Evolutionary conservation across 2,888 invertebrate genomes (phyloP).

Genomic region (Cryptus armator): DNA sequence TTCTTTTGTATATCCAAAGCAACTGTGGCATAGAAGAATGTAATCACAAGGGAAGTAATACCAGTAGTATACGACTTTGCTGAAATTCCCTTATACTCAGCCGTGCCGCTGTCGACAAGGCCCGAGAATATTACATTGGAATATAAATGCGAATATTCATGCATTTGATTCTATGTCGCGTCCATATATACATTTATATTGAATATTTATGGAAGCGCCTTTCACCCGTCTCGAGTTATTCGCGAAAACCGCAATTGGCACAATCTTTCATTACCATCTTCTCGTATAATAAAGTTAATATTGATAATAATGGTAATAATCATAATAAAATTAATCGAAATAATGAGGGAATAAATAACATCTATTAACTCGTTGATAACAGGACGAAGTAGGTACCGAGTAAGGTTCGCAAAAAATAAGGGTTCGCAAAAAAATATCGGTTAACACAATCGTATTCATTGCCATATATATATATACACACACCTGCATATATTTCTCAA

Average conservation of each 20-base stretch:
- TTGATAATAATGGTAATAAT: not conserved
- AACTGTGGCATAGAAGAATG: not conserved
- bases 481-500: slow-evolving; percentile 41
- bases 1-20: slow-evolving; percentile 32
- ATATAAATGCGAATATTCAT: slow-evolving; percentile 73
- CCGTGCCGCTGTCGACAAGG: slow-evolving; percentile 21
- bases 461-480: not conserved
- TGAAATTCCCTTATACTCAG: slow-evolving; percentile 42
- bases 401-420: too few species aligned
- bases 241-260: slow-evolving; percentile 32
- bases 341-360: not conserved
- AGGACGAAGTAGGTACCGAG: not conserved
- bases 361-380: slow-evolving; percentile 4
- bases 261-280: slow-evolving; percentile 4
- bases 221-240: slow-evolving; percentile 40
- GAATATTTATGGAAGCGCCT: slow-evolving; percentile 59
- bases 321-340: slow-evolving; percentile 6
- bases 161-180: slow-evolving; percentile 47
- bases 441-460: slow-evolving; percentile 29
- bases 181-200: slow-evolving; percentile 59
- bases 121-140: slow-evolving; percentile 63
- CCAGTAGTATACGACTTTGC: slow-evolving; percentile 32
- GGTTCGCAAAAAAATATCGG: slow-evolving; percentile 38
- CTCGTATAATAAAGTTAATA: not conserved
- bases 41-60: slow-evolving; percentile 23